Conservation (phyloP, 1,140 invertebrate species). For the Drosophila ambigua region DNA sequence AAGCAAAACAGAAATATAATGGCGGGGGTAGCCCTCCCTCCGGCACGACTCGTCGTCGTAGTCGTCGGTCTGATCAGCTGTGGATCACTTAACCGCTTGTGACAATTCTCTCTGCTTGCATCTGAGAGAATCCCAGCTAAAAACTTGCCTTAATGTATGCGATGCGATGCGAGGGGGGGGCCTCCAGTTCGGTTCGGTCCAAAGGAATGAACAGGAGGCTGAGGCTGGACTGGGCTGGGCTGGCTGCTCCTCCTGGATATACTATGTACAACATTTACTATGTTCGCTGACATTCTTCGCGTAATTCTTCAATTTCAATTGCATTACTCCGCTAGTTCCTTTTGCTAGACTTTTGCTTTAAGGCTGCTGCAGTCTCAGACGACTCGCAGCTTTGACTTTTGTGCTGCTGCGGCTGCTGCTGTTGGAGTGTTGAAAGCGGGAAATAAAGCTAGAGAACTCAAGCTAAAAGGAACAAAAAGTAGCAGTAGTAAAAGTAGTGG, state of each 20-base stretch:
- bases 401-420: background rate
- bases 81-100: conserved; percentile 39
- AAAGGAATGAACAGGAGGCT: background rate
- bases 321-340: conserved; percentile 64
- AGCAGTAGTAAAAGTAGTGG: too few species aligned
- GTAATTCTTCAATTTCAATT: conserved; percentile 83
- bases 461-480: too few species aligned
- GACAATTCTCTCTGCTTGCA: conserved; percentile 45
- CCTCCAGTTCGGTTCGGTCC: background rate
- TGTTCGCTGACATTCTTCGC: conserved; percentile 77
- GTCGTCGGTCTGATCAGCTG: conserved; percentile 60
- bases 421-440: too few species aligned
- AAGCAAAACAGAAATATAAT: conserved; percentile 23
- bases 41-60: conserved; percentile 7
- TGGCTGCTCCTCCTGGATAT: conserved; percentile 13
- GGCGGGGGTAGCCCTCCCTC: conserved; percentile 45
- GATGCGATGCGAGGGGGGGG: conserved; percentile 12
- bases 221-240: conserved; percentile 24
- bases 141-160: conserved; percentile 56
- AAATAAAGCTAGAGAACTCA: too few species aligned
- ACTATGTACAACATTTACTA: conserved; percentile 78
- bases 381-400: background rate
- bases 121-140: conserved; percentile 8
- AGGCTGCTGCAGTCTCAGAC: background rate
- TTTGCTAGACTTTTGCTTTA: conserved; percentile 8